Evolutionary conservation across 2,797 vertebrate genomes (phyloP).

Genomic region (Gila robusta): DNA sequence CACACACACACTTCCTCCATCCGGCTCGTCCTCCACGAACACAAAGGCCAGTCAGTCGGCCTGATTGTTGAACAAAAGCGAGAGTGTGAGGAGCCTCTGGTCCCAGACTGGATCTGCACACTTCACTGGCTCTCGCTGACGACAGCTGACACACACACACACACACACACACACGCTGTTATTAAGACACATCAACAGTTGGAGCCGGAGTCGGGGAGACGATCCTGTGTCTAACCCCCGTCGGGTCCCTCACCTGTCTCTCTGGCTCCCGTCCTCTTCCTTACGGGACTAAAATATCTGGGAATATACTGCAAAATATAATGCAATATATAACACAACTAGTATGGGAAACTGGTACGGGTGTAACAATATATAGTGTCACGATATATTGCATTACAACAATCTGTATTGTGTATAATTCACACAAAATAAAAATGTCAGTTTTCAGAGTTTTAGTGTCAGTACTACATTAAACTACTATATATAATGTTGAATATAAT

Average conservation of each 20-base stretch:
- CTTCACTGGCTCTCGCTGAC: conserved; percentile 80
- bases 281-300: too few species aligned
- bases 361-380: too few species aligned
- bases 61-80: conserved; percentile 73
- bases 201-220: conserved; percentile 65
- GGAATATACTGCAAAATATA: too few species aligned
- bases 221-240: conserved; percentile 68
- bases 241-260: conserved; percentile 79
- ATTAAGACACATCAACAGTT: conserved; percentile 76
- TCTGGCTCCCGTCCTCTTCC: conserved; percentile 35
- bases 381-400: too few species aligned
- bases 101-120: conserved; percentile 82
- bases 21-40: conserved; percentile 22
- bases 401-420: too few species aligned
- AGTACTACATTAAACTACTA: too few species aligned
- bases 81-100: conserved; percentile 59
- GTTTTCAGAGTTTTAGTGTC: too few species aligned
- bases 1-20: conserved; percentile 6
- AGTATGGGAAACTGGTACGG: too few species aligned
- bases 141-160: conserved; percentile 75
- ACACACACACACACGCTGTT: conserved; percentile 67
- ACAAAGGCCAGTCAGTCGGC: conserved; percentile 48
- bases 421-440: too few species aligned
- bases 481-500: too few species aligned
- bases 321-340: too few species aligned